phyloP scores from a whole-genome alignment of 1,140 invertebrate species.

The Eufriesea mexicana region DNA sequence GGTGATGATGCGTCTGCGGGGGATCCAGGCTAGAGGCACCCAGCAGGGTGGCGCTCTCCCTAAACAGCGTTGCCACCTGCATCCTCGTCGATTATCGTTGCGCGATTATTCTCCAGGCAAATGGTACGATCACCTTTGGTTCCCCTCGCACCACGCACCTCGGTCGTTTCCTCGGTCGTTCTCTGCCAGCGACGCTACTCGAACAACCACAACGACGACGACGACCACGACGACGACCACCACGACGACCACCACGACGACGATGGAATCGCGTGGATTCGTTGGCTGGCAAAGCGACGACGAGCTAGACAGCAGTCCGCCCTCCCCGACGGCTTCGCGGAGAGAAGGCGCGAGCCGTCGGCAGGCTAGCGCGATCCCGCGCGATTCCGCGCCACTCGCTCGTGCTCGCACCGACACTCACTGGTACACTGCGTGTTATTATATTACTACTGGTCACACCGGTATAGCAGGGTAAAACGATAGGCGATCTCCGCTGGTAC shows the following conservation, averaged over 20 bases:
- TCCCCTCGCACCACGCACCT: no score
- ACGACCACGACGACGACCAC: no score
- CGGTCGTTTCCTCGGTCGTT: no score
- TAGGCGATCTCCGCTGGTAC: not conserved
- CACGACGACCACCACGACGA: no score
- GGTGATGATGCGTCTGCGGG: constrained; percentile 79
- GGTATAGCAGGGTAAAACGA: no score
- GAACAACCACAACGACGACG: no score
- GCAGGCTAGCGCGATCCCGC: constrained; percentile 20
- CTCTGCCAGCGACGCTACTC: no score
- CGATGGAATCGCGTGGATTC: no score
- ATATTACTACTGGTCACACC: no score
- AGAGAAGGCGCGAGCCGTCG: constrained; percentile 43
- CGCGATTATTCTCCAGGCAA: not conserved
- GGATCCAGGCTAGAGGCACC: constrained; percentile 85
- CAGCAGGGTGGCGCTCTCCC: constrained; percentile 86
- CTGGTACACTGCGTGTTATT: not conserved
- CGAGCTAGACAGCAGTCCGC: not conserved
- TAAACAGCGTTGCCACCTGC: constrained; percentile 88
- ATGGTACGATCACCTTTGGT: no score
- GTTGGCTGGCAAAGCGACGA: no score
- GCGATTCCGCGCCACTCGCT: constrained; percentile 14
- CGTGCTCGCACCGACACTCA: constrained; percentile 8
- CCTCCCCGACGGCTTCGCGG: constrained; percentile 15
- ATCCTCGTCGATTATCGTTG: constrained; percentile 73